Base-by-base conservation (phyloP, 1,140 invertebrate genomes). In the Drosophila trapezifrons region DNA sequence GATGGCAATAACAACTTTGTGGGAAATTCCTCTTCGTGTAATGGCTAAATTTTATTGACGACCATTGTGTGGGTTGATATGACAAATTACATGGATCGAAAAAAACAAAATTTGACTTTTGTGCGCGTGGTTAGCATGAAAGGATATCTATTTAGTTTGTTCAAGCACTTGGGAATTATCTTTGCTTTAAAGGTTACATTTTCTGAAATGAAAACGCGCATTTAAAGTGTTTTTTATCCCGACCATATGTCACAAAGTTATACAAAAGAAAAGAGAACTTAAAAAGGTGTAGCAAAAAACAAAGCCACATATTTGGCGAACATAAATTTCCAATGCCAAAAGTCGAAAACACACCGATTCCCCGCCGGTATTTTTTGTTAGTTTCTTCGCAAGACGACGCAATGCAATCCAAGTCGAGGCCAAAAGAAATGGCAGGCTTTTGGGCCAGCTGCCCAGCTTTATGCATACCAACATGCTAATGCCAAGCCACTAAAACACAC, bases 401-500 rank as follows among this genome's bases (percentile, higher is more conserved):
- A 64, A 20, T 52, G 76, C 72, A 76, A 60, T 58, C 63, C 71
- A 80, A 32, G 15, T 59, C 22, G 57, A 13, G 40, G 27, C 7
- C 20, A 17, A 18, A 58, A 46, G 35, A 37, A 59, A 25, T 29
- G n/a, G 6, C 10, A n/a, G 20, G 42, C 25, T 7, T 59, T 35
- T 62, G 63, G 63, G 75, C 79, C 74, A 76, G 59, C 37, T 58
- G 49, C 49, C 55, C 59, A 60, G 72, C 62, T 80, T 79, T 72
- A 83, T 72, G 80, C 78, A 70, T 84, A 76, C 80, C 58, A 65
- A 69, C 76, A 84, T 84, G 80, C 80, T 84, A 84, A 84, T 84
- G 72, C 80, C 72, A 84, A 80, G 80, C 80, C 80, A 84, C 80
- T 84, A 84, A 84, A 84, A 84, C 80, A 84, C 80, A 84, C 80